Conservation (phyloP, 2,888 invertebrate species). For the Drosophila subsilvestris region DNA sequence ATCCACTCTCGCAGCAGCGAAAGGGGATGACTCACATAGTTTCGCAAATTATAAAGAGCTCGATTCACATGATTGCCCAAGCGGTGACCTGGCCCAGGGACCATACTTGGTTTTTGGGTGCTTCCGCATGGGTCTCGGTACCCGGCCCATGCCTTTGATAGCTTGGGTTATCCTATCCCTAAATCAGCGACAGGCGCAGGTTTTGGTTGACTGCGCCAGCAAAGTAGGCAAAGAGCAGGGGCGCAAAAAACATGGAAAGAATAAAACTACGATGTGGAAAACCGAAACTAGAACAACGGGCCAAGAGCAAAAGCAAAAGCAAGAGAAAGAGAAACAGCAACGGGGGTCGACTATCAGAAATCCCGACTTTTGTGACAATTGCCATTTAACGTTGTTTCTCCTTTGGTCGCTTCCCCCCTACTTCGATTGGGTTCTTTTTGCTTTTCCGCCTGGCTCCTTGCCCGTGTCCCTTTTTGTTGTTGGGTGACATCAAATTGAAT, state of each 20-base stretch:
- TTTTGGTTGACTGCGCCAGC: slow-evolving; percentile 68
- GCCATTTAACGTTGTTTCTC: slow-evolving; percentile 66
- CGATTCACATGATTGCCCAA: slow-evolving; percentile 79
- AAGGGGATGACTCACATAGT: slow-evolving; percentile 29
- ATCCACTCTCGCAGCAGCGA: slow-evolving; percentile 34
- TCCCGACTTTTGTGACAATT: slow-evolving; percentile 66
- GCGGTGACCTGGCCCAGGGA: slow-evolving; percentile 53
- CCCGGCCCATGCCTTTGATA: neutral
- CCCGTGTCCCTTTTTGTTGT: neutral
- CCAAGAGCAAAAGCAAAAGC: neutral
- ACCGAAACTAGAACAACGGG: slow-evolving; percentile 20
- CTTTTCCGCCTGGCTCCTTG: neutral
- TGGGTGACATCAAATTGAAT: slow-evolving; percentile 73
- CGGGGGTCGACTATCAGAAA: slow-evolving; percentile 44
- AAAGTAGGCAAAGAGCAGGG: slow-evolving; percentile 59
- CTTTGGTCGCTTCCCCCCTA: neutral
- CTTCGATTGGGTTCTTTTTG: slow-evolving; percentile 13
- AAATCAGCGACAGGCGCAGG: slow-evolving; percentile 59
- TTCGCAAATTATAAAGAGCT: slow-evolving; percentile 76
- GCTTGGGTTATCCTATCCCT: slow-evolving; percentile 48
- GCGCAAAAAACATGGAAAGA: slow-evolving; percentile 37
- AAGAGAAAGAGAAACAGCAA: slow-evolving; percentile 51
- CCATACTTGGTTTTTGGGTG: slow-evolving; percentile 22
- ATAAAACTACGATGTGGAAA: slow-evolving; percentile 41
- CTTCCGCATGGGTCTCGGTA: slow-evolving; percentile 19